Base-by-base conservation (phyloP, 2,888 invertebrate species). In the Augiades crinisus region DNA sequence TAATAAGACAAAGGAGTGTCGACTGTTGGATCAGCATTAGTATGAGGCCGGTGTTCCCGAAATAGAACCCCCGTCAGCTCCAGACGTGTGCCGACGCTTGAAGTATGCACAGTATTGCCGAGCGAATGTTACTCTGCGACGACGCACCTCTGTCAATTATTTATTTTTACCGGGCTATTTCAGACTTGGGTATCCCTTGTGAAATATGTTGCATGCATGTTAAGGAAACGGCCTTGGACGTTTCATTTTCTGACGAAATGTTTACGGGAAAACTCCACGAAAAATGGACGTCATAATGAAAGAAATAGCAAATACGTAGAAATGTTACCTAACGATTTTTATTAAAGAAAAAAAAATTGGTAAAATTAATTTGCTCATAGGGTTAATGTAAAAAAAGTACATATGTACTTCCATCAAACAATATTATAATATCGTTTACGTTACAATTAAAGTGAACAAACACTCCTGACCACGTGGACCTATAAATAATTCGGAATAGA, bases 1-100 rank as follows among this genome's bases (percentile, higher is more conserved):
- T 81, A 73, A 72, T 72, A 77, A 85, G 80, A 88, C 89, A 89
- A 88, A 87, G 87, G 76, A 81, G 70, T 79, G 77, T 68, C 74
- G 80, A 77, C 72, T 78, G 72, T 71, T 72, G 68, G 73, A 74
- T 76, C 72, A 67, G 67, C 68, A 67, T 69, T 70, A 70, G 76
- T 69, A 72, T 74, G 72, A 75, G 74, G 75, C 74, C 68, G 64
- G 63, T 68, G 60, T 56, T 80, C 82, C 83, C 75, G 72, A 89
- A 89, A 89, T 89, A 89, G 85, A 75, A 57, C 60, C 67, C 68
- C 70, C 85, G 87, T 88, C 87, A 87, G 78, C 70, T 72, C 72
- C 79, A 82, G 81, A 68, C 79, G 75, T 72, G 77, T 69, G 72
- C 70, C 63, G 67, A 67, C 73, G 74, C 70, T 72, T 66, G 60